Percentiles rank a stretch among this genome's conserved stretches.
phyloP scores from a whole-genome alignment of 2,888 invertebrate genomes.

The Mycalesis mineus region DNA sequence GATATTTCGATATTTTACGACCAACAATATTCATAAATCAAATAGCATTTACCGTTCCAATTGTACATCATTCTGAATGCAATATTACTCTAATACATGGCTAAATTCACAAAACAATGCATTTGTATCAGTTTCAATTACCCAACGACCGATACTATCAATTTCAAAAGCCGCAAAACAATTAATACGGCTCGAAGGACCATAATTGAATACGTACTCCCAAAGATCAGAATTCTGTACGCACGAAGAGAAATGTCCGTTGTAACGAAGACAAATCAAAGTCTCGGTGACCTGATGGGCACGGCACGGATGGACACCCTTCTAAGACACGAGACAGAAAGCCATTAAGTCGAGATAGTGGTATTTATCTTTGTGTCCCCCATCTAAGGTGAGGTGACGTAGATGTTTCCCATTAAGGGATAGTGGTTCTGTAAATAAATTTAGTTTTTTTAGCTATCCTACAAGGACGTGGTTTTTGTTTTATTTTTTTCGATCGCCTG shows the following conservation, averaged over 20 bases:
- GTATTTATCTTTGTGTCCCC: conserved; percentile 65
- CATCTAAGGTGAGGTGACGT: conserved; percentile 45
- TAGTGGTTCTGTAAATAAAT: conserved; percentile 31
- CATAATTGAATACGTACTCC: conserved; percentile 35
- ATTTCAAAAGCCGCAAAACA: conserved; percentile 30
- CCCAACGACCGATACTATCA: conserved; percentile 11
- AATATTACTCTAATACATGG: too few relatives aligned
- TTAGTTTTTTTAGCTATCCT: conserved; percentile 21
- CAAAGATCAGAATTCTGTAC: conserved; percentile 33
- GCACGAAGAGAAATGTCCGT: conserved; percentile 46
- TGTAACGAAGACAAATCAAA: conserved; percentile 76
- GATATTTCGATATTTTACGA: too few relatives aligned
- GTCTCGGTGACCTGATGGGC: conserved; percentile 54
- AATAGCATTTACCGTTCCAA: too few relatives aligned
- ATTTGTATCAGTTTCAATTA: conserved; percentile 15
- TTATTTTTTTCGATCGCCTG: not conserved
- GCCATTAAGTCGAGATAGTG: conserved; percentile 67
- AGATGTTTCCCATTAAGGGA: conserved; percentile 53
- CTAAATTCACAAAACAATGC: not conserved
- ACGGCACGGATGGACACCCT: conserved; percentile 55
- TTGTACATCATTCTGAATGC: too few relatives aligned
- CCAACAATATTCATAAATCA: too few relatives aligned
- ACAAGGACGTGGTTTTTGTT: not conserved
- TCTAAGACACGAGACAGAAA: conserved; percentile 58
- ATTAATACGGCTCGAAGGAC: conserved; percentile 36